Evolutionary conservation across 1,140 invertebrate genomes (phyloP), one percentile per base, ranked within the genome.

Genomic region (Polypedilum vanderplanki): DNA sequence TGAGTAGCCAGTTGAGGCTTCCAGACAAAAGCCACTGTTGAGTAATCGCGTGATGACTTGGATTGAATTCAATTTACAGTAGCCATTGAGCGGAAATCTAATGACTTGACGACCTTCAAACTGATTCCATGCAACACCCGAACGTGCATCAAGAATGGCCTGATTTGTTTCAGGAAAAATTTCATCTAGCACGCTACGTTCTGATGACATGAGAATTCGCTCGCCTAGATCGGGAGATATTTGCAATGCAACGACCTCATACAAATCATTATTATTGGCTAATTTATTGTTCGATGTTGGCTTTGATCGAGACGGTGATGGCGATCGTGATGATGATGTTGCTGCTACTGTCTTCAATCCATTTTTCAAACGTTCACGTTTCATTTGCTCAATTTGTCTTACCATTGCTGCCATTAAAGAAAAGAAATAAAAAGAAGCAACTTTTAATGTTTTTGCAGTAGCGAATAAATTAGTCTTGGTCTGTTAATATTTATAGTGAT

Each of bases 51-150:
- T 92, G 77, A 96, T 91, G 40, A 93, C 93, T 83, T 96, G 93
- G 46, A 96, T 88, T 12, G 93, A 95, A 81, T 95, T 96, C 24
- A 97, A 83, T 81, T 96, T 96, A 83, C 93, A 96, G 82, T 94
- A 96, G 76, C 94, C 93, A 82, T 97, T 97, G 10, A 97, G 84
- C 1, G 94, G 94, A 80, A 96, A 96, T 67, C 95, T 86, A 74
- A 96, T 94, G 9, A 96, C 91, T 83, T 94, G 92, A 41, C 91
- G 87, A 64, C 89, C 87, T 83, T 96, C 94, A 76, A 91, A 88
- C 78, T 94, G 89, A 79, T 93, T 93, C 91, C 93, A 95, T 18
- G 91, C 87, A 33, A 90, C 91, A 24, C 90, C 90, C 40, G 90
- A 91, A 40, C 93, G 85, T 8, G 90, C 89, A 79, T 95, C 93